phyloP scores from a whole-genome alignment of 2,113 vertebrate genomes.

The Anhinga anhinga region DNA sequence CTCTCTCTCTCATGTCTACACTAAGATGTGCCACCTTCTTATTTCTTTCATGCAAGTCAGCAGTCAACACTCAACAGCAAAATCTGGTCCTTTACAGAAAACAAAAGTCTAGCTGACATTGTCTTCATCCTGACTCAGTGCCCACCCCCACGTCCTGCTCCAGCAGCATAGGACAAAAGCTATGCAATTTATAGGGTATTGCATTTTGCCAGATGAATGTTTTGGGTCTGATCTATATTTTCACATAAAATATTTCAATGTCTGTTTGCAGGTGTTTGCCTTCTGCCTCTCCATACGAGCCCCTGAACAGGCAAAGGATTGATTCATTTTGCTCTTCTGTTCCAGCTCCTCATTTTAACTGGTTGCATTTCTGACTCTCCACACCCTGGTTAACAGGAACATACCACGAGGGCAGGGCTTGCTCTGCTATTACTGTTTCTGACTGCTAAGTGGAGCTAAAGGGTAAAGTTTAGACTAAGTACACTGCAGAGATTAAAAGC shows the following conservation, averaged over 20 bases:
- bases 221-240: not conserved
- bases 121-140: not conserved
- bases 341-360: not conserved
- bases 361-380: not conserved
- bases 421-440: not conserved
- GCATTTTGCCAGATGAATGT: not conserved
- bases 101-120: not conserved
- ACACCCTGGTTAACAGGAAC: not conserved
- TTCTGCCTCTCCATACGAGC: not conserved
- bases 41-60: conserved; percentile 7
- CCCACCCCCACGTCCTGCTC: not conserved
- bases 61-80: not conserved
- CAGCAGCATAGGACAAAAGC: not conserved
- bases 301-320: not conserved
- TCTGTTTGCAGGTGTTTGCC: not conserved
- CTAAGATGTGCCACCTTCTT: conserved; percentile 15
- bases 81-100: not conserved
- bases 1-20: not conserved
- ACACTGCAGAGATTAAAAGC: not conserved
- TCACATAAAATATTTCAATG: not conserved
- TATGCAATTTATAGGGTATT: not conserved
- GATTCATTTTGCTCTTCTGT: not conserved
- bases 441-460: conserved; percentile 21
- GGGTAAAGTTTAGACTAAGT: not conserved
- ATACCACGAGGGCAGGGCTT: not conserved